Conservation (phyloP, 2,797 vertebrate species). For the Rhinoraja longicauda region DNA sequence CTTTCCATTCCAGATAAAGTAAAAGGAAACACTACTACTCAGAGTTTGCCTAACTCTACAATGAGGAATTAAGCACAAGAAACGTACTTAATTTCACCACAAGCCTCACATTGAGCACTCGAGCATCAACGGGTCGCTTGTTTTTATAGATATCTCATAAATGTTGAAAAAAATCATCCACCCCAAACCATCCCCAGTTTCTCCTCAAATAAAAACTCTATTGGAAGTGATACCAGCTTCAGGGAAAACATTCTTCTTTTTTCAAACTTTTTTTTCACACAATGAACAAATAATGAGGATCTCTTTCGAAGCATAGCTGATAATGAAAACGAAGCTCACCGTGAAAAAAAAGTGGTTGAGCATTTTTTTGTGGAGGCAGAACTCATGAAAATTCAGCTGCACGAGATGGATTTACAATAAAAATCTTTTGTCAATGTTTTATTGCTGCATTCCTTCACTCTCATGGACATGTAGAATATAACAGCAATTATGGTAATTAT, state of each 20-base stretch:
- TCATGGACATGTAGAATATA: neutral
- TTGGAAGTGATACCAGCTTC: neutral
- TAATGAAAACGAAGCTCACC: neutral
- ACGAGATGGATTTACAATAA: neutral
- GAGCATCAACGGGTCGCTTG: neutral
- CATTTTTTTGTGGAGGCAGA: neutral
- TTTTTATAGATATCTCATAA: neutral
- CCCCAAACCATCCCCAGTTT: neutral
- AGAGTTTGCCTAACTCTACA: neutral
- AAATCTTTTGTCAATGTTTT: neutral
- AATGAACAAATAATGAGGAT: neutral
- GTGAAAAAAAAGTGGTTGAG: neutral
- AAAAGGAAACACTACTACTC: neutral
- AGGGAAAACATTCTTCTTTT: neutral
- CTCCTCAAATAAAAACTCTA: neutral
- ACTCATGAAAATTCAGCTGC: neutral
- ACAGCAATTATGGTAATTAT: neutral
- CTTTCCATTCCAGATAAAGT: neutral
- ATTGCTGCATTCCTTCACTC: neutral
- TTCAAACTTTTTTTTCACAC: too few relatives aligned
- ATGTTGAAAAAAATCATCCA: neutral
- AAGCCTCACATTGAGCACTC: neutral
- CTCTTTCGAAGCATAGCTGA: neutral
- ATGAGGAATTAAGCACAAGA: neutral
- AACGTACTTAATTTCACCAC: neutral